A percentile compares a stretch with the other conserved stretches of the same genome.
Evolutionary conservation across 2,113 vertebrate genomes (phyloP).

Genomic region (Arothron firmamentum): DNA sequence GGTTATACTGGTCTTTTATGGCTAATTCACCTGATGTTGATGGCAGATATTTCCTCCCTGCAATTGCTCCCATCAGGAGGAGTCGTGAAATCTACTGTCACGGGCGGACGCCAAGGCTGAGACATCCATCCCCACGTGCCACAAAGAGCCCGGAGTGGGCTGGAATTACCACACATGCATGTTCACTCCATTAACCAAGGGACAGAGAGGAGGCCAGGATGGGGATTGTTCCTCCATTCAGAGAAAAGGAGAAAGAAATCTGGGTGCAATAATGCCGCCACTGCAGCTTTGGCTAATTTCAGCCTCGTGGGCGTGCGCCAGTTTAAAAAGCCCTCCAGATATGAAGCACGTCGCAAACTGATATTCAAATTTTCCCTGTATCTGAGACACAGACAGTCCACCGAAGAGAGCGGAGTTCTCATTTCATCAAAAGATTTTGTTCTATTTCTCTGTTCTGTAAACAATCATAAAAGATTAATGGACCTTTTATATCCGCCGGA

Average conservation of each 20-base stretch:
- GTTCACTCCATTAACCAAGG: constrained; percentile 36
- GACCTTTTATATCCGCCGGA: too few species aligned
- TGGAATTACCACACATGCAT: constrained; percentile 44
- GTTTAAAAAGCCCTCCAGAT: constrained; percentile 53
- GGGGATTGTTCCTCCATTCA: constrained; percentile 40
- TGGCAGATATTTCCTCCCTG: constrained; percentile 47
- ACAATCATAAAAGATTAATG: not conserved
- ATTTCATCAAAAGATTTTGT: constrained; percentile 6
- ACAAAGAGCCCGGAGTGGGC: constrained; percentile 44
- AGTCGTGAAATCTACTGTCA: constrained; percentile 52
- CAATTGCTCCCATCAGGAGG: constrained; percentile 57
- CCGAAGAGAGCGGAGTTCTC: constrained; percentile 18
- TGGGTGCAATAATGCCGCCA: constrained; percentile 35
- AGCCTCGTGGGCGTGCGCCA: constrained; percentile 39
- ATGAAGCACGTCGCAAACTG: constrained; percentile 48
- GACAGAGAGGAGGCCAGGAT: constrained; percentile 40
- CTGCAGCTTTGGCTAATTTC: constrained; percentile 48
- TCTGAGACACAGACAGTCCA: constrained; percentile 18
- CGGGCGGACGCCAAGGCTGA: constrained; percentile 53
- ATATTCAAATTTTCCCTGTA: constrained; percentile 38
- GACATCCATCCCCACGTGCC: constrained; percentile 38
- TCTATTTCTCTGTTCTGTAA: constrained; percentile 2
- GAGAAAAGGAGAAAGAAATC: constrained; percentile 20
- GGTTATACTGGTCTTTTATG: constrained; percentile 56
- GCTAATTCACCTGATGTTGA: constrained; percentile 64